Conservation (phyloP, 2,888 invertebrate genomes). For the Eutolmus rufibarbis region DNA sequence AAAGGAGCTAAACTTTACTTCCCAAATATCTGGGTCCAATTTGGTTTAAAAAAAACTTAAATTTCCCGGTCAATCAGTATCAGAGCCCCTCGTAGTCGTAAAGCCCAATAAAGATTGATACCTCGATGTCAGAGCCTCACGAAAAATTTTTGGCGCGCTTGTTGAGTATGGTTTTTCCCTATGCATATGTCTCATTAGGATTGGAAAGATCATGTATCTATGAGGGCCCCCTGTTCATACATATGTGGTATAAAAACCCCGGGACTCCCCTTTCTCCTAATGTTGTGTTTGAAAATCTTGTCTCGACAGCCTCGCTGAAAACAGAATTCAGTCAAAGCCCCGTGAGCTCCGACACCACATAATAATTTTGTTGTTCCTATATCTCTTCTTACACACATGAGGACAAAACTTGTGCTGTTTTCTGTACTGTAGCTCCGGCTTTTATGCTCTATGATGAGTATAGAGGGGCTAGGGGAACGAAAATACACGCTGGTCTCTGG, state of each 20-base stretch:
- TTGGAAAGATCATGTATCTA: slow-evolving; percentile 15
- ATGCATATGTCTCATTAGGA: slow-evolving; percentile 26
- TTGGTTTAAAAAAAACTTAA: neutral
- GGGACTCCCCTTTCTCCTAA: neutral
- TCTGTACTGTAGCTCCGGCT: neutral
- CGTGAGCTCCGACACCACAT: neutral
- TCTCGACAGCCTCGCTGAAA: neutral
- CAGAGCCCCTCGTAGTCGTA: neutral
- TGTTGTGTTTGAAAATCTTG: slow-evolving; percentile 15
- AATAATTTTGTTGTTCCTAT: slow-evolving; percentile 29
- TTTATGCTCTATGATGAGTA: neutral
- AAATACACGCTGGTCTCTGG: neutral
- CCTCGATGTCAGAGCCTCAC: neutral
- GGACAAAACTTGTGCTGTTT: neutral
- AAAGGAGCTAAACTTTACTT: too few relatives aligned
- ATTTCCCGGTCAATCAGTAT: neutral
- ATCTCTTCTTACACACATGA: slow-evolving; percentile 21
- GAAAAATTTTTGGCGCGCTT: slow-evolving; percentile 28
- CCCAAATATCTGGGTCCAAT: neutral
- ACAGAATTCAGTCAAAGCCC: neutral
- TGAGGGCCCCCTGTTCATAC: neutral
- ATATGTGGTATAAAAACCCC: slow-evolving; percentile 14
- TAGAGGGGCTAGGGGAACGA: neutral
- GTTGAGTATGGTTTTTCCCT: neutral
- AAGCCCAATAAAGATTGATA: neutral